These are phyloP conservation scores for Coranthus polyacanthus DNA, from an alignment of 2,797 vertebrate species.

Conservation along the genomic window DNA sequence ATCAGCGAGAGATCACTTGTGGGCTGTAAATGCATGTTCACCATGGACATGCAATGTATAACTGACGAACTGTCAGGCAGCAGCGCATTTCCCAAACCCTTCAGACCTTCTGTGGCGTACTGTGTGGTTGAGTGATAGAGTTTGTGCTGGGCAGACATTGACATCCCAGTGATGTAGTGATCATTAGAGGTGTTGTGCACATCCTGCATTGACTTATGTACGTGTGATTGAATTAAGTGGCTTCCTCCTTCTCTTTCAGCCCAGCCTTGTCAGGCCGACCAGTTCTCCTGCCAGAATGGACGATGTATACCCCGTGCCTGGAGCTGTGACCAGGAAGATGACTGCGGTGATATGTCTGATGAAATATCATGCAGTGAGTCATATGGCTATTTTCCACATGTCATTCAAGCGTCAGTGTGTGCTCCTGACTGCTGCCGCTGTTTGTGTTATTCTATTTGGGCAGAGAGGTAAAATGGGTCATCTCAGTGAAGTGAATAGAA, in stretches of 20 bases:
- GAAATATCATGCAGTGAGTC: conserved; percentile 94
- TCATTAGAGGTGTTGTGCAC: conserved; percentile 60
- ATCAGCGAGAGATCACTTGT: conserved; percentile 42
- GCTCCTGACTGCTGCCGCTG: neutral
- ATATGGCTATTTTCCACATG: conserved; percentile 11
- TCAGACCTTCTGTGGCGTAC: conserved; percentile 16
- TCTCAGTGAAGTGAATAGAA: neutral
- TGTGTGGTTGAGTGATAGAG: conserved; percentile 61
- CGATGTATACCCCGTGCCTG: conserved; percentile 94
- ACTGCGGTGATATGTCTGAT: conserved; percentile 94
- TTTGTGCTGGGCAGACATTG: conserved; percentile 41
- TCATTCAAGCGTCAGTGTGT: conserved; percentile 31
- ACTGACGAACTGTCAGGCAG: conserved; percentile 49
- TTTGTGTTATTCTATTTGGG: conserved; percentile 23
- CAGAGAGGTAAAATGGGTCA: conserved; percentile 15
- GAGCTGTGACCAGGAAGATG: conserved; percentile 96
- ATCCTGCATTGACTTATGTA: conserved; percentile 58
- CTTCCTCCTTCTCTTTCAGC: conserved; percentile 78
- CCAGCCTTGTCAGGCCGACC: conserved; percentile 91
- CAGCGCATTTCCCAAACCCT: conserved; percentile 34
- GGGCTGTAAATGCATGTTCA: conserved; percentile 20
- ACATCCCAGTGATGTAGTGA: conserved; percentile 62
- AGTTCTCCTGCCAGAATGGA: conserved; percentile 94
- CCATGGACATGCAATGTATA: conserved; percentile 12
- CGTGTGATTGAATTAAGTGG: conserved; percentile 64